These are phyloP conservation scores for Cataglyphis albicans DNA, from an alignment of 2,888 invertebrate genomes.

Conservation along the genomic window DNA sequence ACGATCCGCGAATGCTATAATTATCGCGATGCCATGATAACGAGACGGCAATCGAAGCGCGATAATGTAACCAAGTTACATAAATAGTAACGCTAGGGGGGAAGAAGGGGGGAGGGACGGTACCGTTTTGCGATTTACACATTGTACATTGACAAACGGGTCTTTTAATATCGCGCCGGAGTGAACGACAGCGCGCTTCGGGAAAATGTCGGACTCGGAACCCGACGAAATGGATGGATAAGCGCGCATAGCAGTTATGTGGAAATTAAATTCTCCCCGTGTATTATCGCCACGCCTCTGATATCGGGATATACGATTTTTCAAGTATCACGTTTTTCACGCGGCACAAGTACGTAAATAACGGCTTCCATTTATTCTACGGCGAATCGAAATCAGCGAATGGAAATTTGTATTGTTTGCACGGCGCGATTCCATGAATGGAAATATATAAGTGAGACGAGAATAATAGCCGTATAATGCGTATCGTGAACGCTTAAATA, in stretches of 20 bases:
- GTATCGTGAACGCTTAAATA: background rate
- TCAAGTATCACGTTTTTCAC: conserved; percentile 31
- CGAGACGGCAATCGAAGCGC: conserved; percentile 50
- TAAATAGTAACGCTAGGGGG: background rate
- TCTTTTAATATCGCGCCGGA: conserved; percentile 43
- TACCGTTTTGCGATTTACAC: conserved; percentile 25
- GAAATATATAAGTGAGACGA: conserved; percentile 25
- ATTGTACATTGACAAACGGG: conserved; percentile 33
- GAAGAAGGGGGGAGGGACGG: too few species aligned
- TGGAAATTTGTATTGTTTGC: conserved; percentile 32
- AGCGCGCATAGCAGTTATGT: conserved; percentile 31
- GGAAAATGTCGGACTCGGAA: background rate
- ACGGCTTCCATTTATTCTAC: conserved; percentile 26
- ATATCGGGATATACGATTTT: conserved; percentile 23
- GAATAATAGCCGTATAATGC: background rate
- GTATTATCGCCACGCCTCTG: conserved; percentile 29
- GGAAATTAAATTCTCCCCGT: conserved; percentile 40
- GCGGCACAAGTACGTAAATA: conserved; percentile 30
- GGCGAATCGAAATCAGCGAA: conserved; percentile 35
- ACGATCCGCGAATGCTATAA: conserved; percentile 44
- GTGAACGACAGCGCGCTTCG: conserved; percentile 5
- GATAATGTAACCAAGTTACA: conserved; percentile 54
- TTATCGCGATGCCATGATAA: conserved; percentile 52
- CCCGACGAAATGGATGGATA: conserved; percentile 42
- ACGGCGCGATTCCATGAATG: conserved; percentile 16